Evolutionary conservation across 2,797 vertebrate species (phyloP), one percentile per base, ranked within the genome.

Genomic region (Prunella strophiata): DNA sequence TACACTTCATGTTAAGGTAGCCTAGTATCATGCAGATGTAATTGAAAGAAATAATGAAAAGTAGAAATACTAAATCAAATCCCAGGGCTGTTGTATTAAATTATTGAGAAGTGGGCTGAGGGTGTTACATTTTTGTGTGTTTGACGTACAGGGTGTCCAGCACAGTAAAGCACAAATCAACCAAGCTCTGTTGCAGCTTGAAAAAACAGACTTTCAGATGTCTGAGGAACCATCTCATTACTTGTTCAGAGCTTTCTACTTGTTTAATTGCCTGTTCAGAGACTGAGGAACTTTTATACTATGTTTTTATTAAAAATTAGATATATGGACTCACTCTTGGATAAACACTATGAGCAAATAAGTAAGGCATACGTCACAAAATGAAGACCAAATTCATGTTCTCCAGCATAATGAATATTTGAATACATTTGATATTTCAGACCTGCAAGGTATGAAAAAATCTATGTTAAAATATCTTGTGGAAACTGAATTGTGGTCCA

Each of bases 211-310:
- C 66, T 94, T 91, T 95, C 72, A 81, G 40, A 82, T 76, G 59
- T 85, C 61, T 57, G 76, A 94, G 84, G 93, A 97, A 43, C 77
- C 30, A 66, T 91, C 74, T 93, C 59, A 88, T 92, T 95, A 93
- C 43, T 61, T 89, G 55, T 76, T 92, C 48, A 86, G 63, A 85
- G 73, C n/a, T 82, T 91, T 85, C 77, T 91, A 6, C 72, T 76
- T 73, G 51, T 67, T 89, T 93, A 81, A 94, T 86, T 94, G 87
- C 71, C 29, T 73, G 45, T 84, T 92, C 38, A 75, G 81, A 88
- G 63, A 66, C 68, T 85, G 45, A 75, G 88, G 78, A 80, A 85
- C 55, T 65, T 92, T 7, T 76, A 66, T 77, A 32, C 71, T 78
- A 3, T 76, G 38, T 92, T 94, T 92, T 95, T 59, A 89, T 93